Conservation (phyloP, 2,113 vertebrate species). For the Malurus cyaneus region DNA sequence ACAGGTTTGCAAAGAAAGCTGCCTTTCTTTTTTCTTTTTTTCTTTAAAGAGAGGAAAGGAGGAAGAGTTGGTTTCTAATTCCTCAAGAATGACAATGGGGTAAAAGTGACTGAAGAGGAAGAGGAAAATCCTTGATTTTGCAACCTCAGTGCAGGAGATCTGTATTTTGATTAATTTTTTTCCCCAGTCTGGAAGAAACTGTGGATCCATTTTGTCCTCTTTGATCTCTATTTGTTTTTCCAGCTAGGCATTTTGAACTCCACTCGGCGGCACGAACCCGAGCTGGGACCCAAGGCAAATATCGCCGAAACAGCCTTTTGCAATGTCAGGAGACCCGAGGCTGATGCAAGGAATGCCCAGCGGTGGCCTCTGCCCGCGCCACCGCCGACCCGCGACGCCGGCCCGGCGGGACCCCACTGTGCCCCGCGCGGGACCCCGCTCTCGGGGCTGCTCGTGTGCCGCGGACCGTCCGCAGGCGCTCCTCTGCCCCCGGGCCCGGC, state of each 20-base stretch:
- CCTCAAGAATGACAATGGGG: background rate
- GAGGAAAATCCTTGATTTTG: background rate
- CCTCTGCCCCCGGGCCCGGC: background rate
- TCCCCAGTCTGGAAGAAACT: conserved; percentile 26
- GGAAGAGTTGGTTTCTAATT: background rate
- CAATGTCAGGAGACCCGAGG: conserved; percentile 65
- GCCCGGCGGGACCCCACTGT: background rate
- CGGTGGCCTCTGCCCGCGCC: no score
- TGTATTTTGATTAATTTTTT: background rate
- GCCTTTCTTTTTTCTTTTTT: background rate
- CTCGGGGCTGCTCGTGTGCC: background rate
- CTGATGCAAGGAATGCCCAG: no score
- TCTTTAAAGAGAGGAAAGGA: background rate
- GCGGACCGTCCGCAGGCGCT: background rate
- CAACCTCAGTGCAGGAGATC: background rate
- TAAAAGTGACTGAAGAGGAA: conserved; percentile 9
- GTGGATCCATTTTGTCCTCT: conserved; percentile 64
- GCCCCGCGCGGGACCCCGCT: background rate
- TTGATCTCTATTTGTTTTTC: conserved; percentile 73
- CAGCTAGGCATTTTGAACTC: conserved; percentile 65
- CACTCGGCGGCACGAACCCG: conserved; percentile 42
- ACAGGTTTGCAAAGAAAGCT: background rate
- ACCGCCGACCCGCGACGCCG: background rate
- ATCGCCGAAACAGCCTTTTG: conserved; percentile 52
- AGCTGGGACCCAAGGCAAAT: conserved; percentile 60